Evolutionary conservation across 2,113 vertebrate species (phyloP).

Genomic region (Pluvianellus socialis): DNA sequence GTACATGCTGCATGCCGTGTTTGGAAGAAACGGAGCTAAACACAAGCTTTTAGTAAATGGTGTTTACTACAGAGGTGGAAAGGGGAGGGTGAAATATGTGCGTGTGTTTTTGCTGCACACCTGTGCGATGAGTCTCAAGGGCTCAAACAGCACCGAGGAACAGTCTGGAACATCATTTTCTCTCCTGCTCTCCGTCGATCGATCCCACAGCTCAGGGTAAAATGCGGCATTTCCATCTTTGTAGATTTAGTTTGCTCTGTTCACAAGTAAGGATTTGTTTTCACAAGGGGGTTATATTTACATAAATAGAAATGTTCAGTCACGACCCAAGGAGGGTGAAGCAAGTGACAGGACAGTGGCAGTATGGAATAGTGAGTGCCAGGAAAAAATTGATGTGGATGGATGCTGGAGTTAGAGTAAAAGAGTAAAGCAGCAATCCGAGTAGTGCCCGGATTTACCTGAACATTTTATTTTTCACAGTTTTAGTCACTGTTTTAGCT

Average conservation of each 20-base stretch:
- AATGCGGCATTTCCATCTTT: neutral
- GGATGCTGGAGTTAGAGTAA: neutral
- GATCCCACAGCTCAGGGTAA: neutral
- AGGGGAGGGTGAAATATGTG: neutral
- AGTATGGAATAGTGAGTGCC: too few relatives aligned
- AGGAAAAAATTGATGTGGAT: neutral
- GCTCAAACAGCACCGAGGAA: neutral
- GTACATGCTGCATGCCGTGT: fast-evolving
- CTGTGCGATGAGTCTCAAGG: neutral
- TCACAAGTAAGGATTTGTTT: neutral
- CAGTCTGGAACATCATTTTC: neutral
- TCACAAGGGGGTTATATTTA: neutral
- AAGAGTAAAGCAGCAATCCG: neutral
- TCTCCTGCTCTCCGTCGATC: neutral
- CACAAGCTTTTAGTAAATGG: fast-evolving
- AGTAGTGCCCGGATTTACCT: neutral
- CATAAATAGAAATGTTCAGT: neutral
- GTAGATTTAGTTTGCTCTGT: neutral
- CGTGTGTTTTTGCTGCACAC: neutral
- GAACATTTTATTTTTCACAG: neutral
- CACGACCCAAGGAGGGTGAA: neutral
- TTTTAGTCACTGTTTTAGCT: neutral
- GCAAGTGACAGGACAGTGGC: neutral
- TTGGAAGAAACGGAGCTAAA: neutral
- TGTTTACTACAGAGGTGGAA: neutral